A percentile compares a stretch with the other conserved stretches of the same genome.
These are phyloP conservation scores for Salmo trutta DNA, from an alignment of 2,797 vertebrate genomes.

Conservation along the genomic window DNA sequence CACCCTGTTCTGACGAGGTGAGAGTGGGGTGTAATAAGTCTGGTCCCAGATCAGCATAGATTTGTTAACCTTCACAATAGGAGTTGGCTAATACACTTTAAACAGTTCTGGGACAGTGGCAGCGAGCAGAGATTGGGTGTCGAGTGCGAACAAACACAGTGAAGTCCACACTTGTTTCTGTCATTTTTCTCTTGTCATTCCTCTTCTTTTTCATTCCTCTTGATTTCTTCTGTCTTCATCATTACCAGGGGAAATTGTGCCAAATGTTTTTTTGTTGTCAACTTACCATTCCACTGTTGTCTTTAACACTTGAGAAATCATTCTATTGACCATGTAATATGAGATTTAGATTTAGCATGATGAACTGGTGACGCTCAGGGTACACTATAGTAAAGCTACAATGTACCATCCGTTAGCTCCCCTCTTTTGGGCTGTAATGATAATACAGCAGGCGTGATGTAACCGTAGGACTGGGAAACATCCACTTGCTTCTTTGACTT, in stretches of 20 bases:
- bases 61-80: background rate
- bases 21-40: background rate
- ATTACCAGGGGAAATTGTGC: constrained; percentile 33
- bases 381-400: background rate
- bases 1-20: background rate
- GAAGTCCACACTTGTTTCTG: constrained; percentile 7
- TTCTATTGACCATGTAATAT: background rate
- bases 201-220: background rate
- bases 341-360: background rate
- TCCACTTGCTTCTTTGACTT: background rate
- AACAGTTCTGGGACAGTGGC: background rate
- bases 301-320: background rate
- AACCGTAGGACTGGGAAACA: background rate
- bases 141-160: background rate
- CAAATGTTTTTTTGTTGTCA: constrained; percentile 38
- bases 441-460: background rate
- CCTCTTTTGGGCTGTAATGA: background rate
- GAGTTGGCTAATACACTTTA: constrained; percentile 11
- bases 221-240: constrained; percentile 15
- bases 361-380: constrained; percentile 5
- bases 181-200: constrained; percentile 1
- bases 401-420: background rate
- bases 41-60: background rate
- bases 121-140: background rate
- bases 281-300: background rate